Evolutionary conservation across 1,140 invertebrate species (phyloP), one percentile per base, ranked within the genome.

Genomic region (Hylaeus volcanicus): DNA sequence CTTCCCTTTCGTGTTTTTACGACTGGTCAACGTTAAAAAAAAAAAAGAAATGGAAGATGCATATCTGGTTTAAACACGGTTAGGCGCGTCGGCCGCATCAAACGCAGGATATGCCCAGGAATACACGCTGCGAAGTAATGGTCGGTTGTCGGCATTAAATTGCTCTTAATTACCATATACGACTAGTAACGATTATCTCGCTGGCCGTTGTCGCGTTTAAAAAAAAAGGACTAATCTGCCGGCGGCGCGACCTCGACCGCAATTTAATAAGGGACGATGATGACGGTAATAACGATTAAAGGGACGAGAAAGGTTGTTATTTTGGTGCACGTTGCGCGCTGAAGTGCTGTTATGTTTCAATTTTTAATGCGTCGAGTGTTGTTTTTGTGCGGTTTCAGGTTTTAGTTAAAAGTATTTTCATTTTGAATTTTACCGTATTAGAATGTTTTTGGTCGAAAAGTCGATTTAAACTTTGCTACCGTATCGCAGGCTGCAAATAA

Each of bases 91-190:
- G 51, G 39, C 68, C 68, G 64, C 73, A 76, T 80, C 74, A 61
- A 84, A 51, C 78, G 60, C 56, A 48, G 65, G 78, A 69, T 61
- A 76, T 60, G 81, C 75, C 56, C 74, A 68, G 51, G n/a, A 56
- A 55, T 74, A 53, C 26, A 55, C 66, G 72, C 79, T 69, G 79
- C 82, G 85, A 79, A 84, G 84, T 84, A 84, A 80, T 80, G 55
- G 68, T 48, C 72, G 82, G 80, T 56, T 74, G 71, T 55, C 78
- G 70, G 76, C 72, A 78, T 82, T 80, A 82, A 84, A 86, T 84
- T 74, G 79, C 73, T 78, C 85, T 79, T 81, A 81, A 82, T 74
- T 84, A 65, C 66, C 63, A 37, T 69, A 26, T 11, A 56, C 68
- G 51, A 39, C 6, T 51, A n/a, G n/a, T 37, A n/a, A 43, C 48